Evolutionary conservation across 1,140 invertebrate species (phyloP).

Genomic region (Drosophila ohnishii): DNA sequence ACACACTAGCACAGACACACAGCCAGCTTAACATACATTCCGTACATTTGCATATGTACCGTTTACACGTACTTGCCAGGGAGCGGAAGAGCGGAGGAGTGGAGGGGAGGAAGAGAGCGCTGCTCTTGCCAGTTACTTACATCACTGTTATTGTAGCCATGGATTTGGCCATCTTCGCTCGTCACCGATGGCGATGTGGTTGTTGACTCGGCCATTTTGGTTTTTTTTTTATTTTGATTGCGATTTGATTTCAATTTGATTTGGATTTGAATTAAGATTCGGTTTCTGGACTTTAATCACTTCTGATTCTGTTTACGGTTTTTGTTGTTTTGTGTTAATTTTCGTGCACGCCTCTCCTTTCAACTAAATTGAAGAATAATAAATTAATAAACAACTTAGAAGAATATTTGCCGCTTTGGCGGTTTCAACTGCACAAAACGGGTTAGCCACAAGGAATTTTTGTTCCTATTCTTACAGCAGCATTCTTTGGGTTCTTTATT

Average conservation of each 20-base stretch:
- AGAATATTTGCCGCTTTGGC: constrained; percentile 7
- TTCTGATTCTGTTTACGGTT: constrained; percentile 36
- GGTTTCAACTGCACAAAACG: constrained; percentile 60
- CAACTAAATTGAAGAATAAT: constrained; percentile 56
- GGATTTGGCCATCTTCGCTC: constrained; percentile 74
- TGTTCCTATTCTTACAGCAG: constrained; percentile 26
- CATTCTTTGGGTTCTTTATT: constrained; percentile 16
- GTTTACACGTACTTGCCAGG: constrained; percentile 16
- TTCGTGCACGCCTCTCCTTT: constrained; percentile 48
- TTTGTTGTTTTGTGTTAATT: constrained; percentile 56
- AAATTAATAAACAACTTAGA: constrained; percentile 19
- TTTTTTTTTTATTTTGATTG: constrained; percentile 27
- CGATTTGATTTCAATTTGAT: constrained; percentile 40
- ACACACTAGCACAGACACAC: constrained; percentile 6
- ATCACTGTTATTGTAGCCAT: constrained; percentile 76
- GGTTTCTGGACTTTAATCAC: constrained; percentile 25
- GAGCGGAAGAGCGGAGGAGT: neutral
- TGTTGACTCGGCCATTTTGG: constrained; percentile 74
- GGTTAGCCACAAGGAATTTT: constrained; percentile 39
- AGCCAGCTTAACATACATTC: constrained; percentile 16
- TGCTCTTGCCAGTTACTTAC: constrained; percentile 56
- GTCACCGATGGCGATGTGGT: constrained; percentile 55
- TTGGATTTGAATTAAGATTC: constrained; percentile 21
- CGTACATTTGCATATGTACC: constrained; percentile 39
- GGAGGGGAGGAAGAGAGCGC: neutral